Percentiles rank a stretch among this genome's conserved stretches.
phyloP scores from a whole-genome alignment of 2,113 vertebrate species.

The Bagarius yarrelli region DNA sequence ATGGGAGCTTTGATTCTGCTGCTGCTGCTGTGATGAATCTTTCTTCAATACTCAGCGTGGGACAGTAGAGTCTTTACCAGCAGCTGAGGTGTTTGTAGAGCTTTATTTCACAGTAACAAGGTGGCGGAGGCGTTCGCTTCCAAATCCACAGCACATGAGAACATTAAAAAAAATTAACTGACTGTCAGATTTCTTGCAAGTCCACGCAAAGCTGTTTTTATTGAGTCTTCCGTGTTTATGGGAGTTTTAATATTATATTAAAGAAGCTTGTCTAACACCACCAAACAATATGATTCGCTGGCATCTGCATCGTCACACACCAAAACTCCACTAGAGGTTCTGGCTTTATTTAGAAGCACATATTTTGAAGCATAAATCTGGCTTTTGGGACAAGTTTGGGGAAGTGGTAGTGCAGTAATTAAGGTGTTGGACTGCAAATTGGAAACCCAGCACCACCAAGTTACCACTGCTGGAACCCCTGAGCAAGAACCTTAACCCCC shows the following conservation, averaged over 20 bases:
- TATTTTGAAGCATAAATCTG: too few species aligned
- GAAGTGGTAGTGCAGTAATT: too few species aligned
- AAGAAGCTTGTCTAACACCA: background rate
- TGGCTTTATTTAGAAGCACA: too few species aligned
- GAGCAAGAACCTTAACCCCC: too few species aligned
- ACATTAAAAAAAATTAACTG: background rate
- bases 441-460: too few species aligned
- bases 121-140: background rate
- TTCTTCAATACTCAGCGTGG: background rate
- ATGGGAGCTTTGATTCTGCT: slow-evolving; percentile 12
- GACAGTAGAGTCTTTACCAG: slow-evolving; percentile 7
- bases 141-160: background rate
- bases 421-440: too few species aligned
- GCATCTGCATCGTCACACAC: background rate
- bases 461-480: too few species aligned
- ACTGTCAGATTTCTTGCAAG: background rate
- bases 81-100: background rate
- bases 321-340: background rate
- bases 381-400: too few species aligned
- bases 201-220: background rate
- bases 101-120: background rate
- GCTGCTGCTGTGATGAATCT: slow-evolving; percentile 1
- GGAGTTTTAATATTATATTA: background rate
- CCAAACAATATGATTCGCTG: background rate
- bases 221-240: background rate